Evolutionary conservation across 1,140 invertebrate genomes (phyloP), one percentile per base, ranked within the genome.

Genomic region (Drosophila pseudoananassae): DNA sequence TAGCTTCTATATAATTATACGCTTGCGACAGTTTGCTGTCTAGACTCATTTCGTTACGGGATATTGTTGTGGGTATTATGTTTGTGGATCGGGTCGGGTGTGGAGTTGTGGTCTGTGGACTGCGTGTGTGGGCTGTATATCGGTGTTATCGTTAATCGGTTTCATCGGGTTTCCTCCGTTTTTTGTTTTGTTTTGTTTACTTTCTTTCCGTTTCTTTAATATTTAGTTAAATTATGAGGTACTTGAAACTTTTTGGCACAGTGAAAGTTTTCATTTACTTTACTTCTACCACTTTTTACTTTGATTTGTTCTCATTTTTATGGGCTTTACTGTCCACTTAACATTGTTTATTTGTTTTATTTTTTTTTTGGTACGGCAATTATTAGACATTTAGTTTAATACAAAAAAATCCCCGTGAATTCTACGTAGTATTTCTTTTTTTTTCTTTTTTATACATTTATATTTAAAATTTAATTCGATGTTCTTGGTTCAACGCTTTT

Each of bases 181-280:
- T 20, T 20, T 20, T 20, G 20, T 20, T 20, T 20, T 20, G 20
- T 20, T 76, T 71, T 55, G 40, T 58, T 63, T 14, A 14, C 38
- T 40, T 40, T 40, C 38, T 3, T 14, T 40, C 14, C 12, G n/a
- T 54, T 64, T 47, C 9, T 57, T 78, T 87, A 85, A 78, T 74
- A 81, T 90, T 87, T 91, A 76, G 74, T 88, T 78, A 90, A 90
- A 87, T 91, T 91, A 91, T 91, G 90, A 91, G 90, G 90, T 91
- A 91, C 90, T 90, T 91, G 76, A 90, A 90, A 90, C 82, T 90
- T 91, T 91, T 91, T 91, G 90, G 90, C 90, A 91, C 90, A 91
- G 90, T 91, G 90, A 91, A 91, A 90, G 90, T 91, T 90, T 89
- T 63, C 53, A 78, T 71, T 79, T 73, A 78, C 78, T 76, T 88